Conservation (phyloP, 2,113 vertebrate species). For the Leiothrix lutea region DNA sequence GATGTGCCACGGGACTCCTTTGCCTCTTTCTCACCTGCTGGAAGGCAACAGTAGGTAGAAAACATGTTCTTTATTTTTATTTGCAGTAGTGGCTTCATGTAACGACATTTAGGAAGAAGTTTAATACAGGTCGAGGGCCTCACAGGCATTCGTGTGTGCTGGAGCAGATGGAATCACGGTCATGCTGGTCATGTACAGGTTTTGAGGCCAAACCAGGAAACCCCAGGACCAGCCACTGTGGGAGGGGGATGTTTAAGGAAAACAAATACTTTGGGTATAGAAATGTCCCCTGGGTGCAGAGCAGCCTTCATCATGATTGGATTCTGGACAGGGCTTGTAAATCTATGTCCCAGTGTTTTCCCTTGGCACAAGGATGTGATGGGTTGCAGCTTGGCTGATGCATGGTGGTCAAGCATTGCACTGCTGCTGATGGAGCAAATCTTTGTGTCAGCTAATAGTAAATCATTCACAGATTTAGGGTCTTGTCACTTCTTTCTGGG, state of each 20-base stretch:
- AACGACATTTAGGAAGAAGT: background rate
- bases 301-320: background rate
- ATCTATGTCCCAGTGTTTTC: accelerated
- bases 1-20: background rate
- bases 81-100: background rate
- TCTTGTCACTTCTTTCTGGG: background rate
- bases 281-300: background rate
- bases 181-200: accelerated
- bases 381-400: background rate
- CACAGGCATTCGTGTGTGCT: accelerated
- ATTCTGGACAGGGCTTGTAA: background rate
- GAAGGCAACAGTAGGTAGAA: background rate
- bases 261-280: accelerated
- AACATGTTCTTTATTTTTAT: background rate
- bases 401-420: accelerated
- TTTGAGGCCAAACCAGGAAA: background rate
- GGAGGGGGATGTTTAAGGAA: background rate
- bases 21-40: background rate
- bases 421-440: background rate
- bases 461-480: background rate
- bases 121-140: background rate
- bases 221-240: accelerated
- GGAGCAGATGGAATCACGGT: background rate
- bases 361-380: background rate
- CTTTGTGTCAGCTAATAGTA: background rate